Evolutionary conservation across 2,113 vertebrate species (phyloP), one percentile per base, ranked within the genome.

Genomic region (Anas platyrhynchos): DNA sequence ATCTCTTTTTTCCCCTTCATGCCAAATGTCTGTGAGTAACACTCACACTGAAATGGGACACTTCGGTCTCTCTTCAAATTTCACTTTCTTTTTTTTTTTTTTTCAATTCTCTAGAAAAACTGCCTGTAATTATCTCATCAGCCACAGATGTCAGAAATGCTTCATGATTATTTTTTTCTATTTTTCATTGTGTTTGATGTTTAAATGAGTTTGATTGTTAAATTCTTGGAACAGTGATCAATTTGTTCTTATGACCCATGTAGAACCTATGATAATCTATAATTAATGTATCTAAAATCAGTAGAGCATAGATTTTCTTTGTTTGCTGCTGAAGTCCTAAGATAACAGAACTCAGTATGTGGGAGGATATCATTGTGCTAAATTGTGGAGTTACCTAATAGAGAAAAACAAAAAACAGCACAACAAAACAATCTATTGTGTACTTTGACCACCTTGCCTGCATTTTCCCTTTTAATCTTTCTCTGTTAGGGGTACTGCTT

Each of bases 251-350:
- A 85, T 59, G 86, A 66, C 43, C 76, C 68, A 7, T 36, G 13
- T 69, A 80, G 83, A 85, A 67, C 5, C 13, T 77, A 12, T 0
- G 22, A 69, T 68, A n/a, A 55, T 55, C 59, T 71, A n/a, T n/a
- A 87, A 95, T 58, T 61, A 85, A 85, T 6, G 15, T 61, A 31
- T 69, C 36, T 66, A 59, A 85, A 89, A 83, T 52, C 83, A 90
- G 31, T 52, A 88, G 79, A 94, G n/a, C 66, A 83, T 82, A 76
- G 29, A 77, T 74, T 88, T 94, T 89, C 79, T 93, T 88, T 86
- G 59, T 78, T 88, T 71, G 52, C 36, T 83, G 27, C 29, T 67
- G 66, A 67, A 50, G 25, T 67, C 31, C 29, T 74, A 36, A 83
- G 75, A 76, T 87, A 94, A 91, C 14, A 93, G 62, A 13, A 72